A percentile compares a stretch with the other conserved stretches of the same genome.
Conservation (phyloP, 2,888 invertebrate species). For the Neuroscelio doddi region DNA sequence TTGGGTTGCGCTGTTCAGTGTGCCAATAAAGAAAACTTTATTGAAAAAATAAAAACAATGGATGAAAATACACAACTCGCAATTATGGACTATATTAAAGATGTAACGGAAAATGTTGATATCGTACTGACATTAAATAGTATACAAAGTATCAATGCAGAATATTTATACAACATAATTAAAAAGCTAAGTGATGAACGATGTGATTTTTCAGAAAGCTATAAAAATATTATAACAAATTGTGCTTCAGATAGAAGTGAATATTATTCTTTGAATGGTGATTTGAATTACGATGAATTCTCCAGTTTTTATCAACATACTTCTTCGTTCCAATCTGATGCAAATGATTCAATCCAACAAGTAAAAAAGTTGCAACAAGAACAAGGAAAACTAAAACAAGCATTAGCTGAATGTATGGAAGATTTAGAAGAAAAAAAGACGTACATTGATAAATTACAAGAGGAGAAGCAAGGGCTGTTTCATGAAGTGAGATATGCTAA, state of each 20-base stretch:
- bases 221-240: neutral
- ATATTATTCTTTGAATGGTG: constrained; percentile 2
- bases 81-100: constrained; percentile 92
- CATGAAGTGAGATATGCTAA: constrained; percentile 87
- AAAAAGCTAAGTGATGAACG: constrained; percentile 84
- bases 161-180: constrained; percentile 83
- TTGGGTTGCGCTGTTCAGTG: constrained; percentile 96
- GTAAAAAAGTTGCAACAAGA: constrained; percentile 89
- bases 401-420: constrained; percentile 85
- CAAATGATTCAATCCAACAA: constrained; percentile 91
- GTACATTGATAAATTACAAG: constrained; percentile 81
- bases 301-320: no score
- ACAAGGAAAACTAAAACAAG: constrained; percentile 92
- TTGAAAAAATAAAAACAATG: constrained; percentile 87
- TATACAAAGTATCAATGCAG: constrained; percentile 79
- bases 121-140: constrained; percentile 85
- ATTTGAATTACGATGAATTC: constrained; percentile 18
- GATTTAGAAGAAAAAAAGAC: constrained; percentile 86
- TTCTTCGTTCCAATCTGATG: constrained; percentile 72
- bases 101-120: constrained; percentile 90
- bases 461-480: constrained; percentile 76
- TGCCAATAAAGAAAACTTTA: constrained; percentile 90
- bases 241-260: constrained; percentile 18
- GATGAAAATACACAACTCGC: constrained; percentile 88
- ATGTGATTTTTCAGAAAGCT: constrained; percentile 77